Evolutionary conservation across 1,140 invertebrate species (phyloP).

Genomic region (Carposina sasakii): DNA sequence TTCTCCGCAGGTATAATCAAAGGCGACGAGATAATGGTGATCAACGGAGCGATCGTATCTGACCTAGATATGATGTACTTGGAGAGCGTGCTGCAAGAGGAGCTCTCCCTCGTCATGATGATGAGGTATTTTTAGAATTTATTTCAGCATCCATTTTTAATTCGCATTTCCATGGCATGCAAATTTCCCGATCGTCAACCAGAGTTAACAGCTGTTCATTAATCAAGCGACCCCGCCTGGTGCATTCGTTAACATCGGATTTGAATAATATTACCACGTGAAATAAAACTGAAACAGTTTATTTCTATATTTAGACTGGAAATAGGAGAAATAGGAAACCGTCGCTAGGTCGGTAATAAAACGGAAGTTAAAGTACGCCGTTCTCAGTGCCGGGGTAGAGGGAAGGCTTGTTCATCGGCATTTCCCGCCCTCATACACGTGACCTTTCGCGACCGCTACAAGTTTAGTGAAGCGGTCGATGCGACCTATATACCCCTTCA

Average conservation of each 20-base stretch:
- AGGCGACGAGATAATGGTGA: constrained; percentile 98
- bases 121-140: constrained; percentile 78
- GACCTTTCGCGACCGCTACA: constrained; percentile 56
- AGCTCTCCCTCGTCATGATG: constrained; percentile 96
- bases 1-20: constrained; percentile 90
- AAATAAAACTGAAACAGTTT: too few species aligned
- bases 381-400: constrained; percentile 27
- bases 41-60: constrained; percentile 97
- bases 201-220: constrained; percentile 34
- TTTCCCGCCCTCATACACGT: constrained; percentile 67
- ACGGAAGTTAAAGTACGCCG: constrained; percentile 44
- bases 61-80: constrained; percentile 99
- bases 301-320: neutral
- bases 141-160: too few species aligned
- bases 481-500: constrained; percentile 58
- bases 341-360: constrained; percentile 38
- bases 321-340: constrained; percentile 28
- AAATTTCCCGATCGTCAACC: constrained; percentile 27
- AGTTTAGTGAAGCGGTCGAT: constrained; percentile 59
- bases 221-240: constrained; percentile 26
- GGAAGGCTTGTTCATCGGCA: constrained; percentile 45
- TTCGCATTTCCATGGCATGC: constrained; percentile 38
- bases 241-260: constrained; percentile 45
- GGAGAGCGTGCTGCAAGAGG: constrained; percentile 95
- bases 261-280: constrained; percentile 16